Percentiles rank a stretch among this genome's conserved stretches.
These are phyloP conservation scores for Hoplodrina ambigua DNA, from an alignment of 2,888 invertebrate genomes.

Conservation along the genomic window DNA sequence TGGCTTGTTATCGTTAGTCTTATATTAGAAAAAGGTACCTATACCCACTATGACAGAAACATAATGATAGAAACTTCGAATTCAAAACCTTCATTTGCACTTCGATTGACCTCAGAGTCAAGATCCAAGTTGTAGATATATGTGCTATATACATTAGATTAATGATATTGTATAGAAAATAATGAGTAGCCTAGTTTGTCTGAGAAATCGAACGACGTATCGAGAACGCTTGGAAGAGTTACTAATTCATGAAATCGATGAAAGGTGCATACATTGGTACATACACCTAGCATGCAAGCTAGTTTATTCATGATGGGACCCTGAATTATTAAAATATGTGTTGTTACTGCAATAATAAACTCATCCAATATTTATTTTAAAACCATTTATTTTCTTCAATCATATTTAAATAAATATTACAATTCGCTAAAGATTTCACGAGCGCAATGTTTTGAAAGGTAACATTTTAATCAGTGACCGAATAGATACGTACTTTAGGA, in stretches of 20 bases:
- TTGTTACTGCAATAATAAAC: no score
- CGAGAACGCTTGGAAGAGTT: not conserved
- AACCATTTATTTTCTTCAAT: no score
- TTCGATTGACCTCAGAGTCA: constrained; percentile 43
- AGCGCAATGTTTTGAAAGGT: no score
- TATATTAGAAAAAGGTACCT: not conserved
- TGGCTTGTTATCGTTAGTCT: constrained; percentile 1
- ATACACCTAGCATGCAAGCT: no score
- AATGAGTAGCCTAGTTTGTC: constrained; percentile 15
- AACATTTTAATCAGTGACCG: no score
- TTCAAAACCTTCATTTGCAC: constrained; percentile 12
- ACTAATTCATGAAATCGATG: not conserved
- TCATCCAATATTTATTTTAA: no score
- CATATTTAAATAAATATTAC: no score
- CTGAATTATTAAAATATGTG: no score
- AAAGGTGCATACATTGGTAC: no score
- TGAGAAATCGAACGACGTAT: constrained; percentile 20
- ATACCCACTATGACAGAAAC: not conserved
- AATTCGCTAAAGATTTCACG: no score
- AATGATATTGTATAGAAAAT: constrained; percentile 43
- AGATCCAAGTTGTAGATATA: constrained; percentile 37
- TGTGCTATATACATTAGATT: constrained; percentile 33
- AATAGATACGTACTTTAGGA: not conserved
- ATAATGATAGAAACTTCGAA: constrained; percentile 27
- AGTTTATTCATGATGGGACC: no score